Evolutionary conservation across 2,113 vertebrate genomes (phyloP), one percentile per base, ranked within the genome.

Genomic region (Solenodon paradoxus): DNA sequence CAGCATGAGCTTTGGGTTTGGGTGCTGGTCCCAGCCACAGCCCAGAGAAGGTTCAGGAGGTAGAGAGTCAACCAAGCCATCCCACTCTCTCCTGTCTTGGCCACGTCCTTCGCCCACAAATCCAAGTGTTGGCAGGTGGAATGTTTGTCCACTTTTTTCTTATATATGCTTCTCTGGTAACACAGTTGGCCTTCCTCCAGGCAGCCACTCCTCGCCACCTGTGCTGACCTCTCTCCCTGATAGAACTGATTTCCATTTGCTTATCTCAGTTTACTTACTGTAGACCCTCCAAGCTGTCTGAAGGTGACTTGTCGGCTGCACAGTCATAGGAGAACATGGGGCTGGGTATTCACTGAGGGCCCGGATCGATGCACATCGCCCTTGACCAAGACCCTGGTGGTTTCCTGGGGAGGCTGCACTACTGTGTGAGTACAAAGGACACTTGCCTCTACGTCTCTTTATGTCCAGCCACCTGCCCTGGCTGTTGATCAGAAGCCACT

Each of bases 41-140:
- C 79, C 93, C 95, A 97, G 87, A 97, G 89, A 22, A 90, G 53
- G 40, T 24, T 74, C 80, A 96, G 75, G 38, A 96, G 38, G 40
- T 16, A 19, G 61, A 97, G 13, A 38, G 30, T 17, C 26, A 26
- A 38, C 53, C 79, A 51, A 81, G 66, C 55, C 97, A 96, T 97
- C 12, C 15, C 11, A 4, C 45, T 30, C 28, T 32, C 26, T 81
- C 17, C 63, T 40, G 55, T 77, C 1, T 12, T 17, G 40, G 13
- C 45, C 51, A 3, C 0, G 8, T 24, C 9, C 77, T 8, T 38
- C 1, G 28, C 17, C 19, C 49, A 17, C 30, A 45, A n/a, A 40
- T 32, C 45, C 42, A 7, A 1, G 51, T 45, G 13, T 75, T 28
- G 17, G 16, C 63, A 42, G 53, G 32, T 3, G 7, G 51, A 12